phyloP scores from a whole-genome alignment of 2,797 vertebrate genomes.

The Amblyopsis hoosieri region DNA sequence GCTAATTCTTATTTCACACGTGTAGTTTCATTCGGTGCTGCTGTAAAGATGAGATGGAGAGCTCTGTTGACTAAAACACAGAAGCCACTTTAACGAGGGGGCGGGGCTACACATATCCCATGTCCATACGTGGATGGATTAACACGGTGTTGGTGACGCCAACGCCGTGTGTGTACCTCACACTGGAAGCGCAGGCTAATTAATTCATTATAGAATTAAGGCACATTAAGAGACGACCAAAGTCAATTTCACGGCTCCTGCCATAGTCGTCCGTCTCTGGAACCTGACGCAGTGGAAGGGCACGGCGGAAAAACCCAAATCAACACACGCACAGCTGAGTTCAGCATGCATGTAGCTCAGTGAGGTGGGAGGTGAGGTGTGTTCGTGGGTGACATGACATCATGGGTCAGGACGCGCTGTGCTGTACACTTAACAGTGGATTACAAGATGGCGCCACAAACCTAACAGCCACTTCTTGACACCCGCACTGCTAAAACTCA shows the following conservation, averaged over 20 bases:
- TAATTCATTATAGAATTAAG: slow-evolving; percentile 64
- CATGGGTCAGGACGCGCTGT: no score
- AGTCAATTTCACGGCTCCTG: slow-evolving; percentile 67
- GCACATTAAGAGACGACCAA: slow-evolving; percentile 62
- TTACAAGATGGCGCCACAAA: no score
- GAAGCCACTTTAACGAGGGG: background rate
- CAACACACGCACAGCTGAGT: slow-evolving; percentile 33
- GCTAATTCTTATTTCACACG: no score
- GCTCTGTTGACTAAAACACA: no score
- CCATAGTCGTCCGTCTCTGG: slow-evolving; percentile 36
- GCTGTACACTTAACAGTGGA: no score
- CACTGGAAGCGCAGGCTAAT: slow-evolving; percentile 60
- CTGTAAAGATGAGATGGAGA: no score
- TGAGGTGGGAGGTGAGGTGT: no score
- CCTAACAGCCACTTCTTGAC: no score
- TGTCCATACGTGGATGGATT: slow-evolving; percentile 47
- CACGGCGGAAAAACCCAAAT: slow-evolving; percentile 9
- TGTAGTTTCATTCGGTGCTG: no score
- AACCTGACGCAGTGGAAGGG: slow-evolving; percentile 39
- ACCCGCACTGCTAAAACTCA: no score
- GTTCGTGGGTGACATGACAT: no score
- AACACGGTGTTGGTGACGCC: slow-evolving; percentile 32
- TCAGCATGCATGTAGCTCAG: slow-evolving; percentile 28
- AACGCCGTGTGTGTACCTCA: slow-evolving; percentile 13
- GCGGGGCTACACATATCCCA: slow-evolving; percentile 17